Conservation (phyloP, 2,113 vertebrate species). For the Theristicus caerulescens region DNA sequence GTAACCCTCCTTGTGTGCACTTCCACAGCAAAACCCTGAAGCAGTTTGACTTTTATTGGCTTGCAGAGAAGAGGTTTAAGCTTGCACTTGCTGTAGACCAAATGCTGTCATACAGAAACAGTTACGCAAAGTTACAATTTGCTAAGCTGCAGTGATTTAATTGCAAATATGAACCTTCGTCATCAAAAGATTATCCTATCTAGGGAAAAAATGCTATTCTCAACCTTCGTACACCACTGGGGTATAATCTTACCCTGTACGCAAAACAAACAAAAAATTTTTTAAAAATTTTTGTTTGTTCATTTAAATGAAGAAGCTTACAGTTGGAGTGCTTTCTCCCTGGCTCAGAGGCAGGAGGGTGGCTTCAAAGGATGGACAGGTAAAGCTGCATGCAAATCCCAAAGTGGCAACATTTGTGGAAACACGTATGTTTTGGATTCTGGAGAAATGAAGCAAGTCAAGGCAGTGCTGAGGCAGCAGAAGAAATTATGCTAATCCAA, state of each 20-base stretch:
- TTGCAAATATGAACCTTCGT: background rate
- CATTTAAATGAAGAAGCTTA: background rate
- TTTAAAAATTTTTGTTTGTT: background rate
- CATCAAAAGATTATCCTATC: background rate
- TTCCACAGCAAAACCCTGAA: background rate
- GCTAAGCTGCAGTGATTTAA: background rate
- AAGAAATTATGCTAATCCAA: conserved; percentile 8
- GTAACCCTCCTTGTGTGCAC: background rate
- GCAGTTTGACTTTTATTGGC: background rate
- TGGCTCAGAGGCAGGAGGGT: background rate
- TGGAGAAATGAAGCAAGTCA: background rate
- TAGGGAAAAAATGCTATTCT: background rate
- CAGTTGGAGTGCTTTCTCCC: background rate
- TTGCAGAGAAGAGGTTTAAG: background rate
- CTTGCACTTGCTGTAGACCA: background rate
- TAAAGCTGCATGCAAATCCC: background rate
- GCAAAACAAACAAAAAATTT: background rate
- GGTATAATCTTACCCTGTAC: background rate
- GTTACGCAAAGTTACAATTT: background rate
- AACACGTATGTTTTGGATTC: background rate
- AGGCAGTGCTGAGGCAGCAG: background rate
- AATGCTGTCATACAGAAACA: background rate
- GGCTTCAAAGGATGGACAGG: background rate
- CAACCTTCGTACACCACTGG: background rate
- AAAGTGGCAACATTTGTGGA: background rate